Evolutionary conservation across 2,888 invertebrate species (phyloP).

Genomic region (Microdon myrmicae): DNA sequence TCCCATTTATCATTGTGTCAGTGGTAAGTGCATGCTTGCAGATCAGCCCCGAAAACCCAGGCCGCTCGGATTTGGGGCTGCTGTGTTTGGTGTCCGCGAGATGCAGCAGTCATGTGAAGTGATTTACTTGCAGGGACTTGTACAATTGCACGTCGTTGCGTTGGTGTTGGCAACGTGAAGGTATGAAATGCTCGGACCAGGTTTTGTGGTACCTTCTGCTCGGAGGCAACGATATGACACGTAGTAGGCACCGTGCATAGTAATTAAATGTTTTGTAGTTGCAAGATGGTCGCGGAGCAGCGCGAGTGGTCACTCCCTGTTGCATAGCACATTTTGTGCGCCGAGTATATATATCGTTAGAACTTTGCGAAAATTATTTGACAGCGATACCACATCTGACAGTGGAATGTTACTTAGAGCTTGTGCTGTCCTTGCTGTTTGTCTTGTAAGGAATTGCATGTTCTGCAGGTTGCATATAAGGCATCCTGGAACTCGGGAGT

Average conservation of each 20-base stretch:
- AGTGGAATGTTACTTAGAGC: slow-evolving; percentile 33
- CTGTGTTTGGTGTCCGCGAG: slow-evolving; percentile 18
- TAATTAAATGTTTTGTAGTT: slow-evolving; percentile 38
- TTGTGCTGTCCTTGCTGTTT: slow-evolving; percentile 19
- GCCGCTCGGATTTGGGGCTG: slow-evolving; percentile 40
- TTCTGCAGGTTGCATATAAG: slow-evolving; percentile 10
- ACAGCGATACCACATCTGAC: slow-evolving; percentile 46
- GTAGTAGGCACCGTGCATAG: slow-evolving; percentile 38
- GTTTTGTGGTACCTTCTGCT: slow-evolving; percentile 16
- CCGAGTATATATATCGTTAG: slow-evolving; percentile 38
- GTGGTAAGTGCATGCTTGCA: slow-evolving; percentile 36
- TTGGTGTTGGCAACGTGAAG: slow-evolving; percentile 19
- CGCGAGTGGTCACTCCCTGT: slow-evolving; percentile 27
- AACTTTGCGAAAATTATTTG: slow-evolving; percentile 45
- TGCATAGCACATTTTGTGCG: slow-evolving; percentile 8
- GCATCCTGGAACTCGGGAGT: slow-evolving; percentile 20
- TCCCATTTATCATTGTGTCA: slow-evolving; percentile 49
- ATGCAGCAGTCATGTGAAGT: slow-evolving; percentile 34
- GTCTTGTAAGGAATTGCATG: slow-evolving; percentile 37
- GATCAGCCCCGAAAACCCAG: slow-evolving; percentile 15
- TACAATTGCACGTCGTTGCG: slow-evolving; percentile 24
- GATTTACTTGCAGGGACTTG: slow-evolving; percentile 40
- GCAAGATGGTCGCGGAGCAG: background rate
- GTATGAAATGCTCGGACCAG: background rate
- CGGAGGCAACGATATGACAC: slow-evolving; percentile 41